Percentiles rank a stretch among this genome's conserved stretches.
Conservation (phyloP, 2,113 vertebrate genomes). For the Paradoxurus hermaphroditus region DNA sequence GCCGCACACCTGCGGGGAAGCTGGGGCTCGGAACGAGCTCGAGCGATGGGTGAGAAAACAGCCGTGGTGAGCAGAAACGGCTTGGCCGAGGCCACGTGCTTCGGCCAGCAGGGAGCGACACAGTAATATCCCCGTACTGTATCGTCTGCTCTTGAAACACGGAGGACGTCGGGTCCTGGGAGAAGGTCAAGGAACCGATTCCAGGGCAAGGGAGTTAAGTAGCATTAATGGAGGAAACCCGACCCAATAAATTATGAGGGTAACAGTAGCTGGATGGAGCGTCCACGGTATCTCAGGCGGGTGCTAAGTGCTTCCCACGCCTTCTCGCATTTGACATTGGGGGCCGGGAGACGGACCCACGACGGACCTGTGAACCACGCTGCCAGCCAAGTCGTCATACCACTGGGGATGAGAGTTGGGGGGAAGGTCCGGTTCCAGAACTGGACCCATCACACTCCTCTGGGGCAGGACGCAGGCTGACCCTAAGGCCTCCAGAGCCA, state of each 20-base stretch:
- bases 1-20: background rate
- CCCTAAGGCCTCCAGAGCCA: background rate
- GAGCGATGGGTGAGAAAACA: background rate
- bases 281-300: too few species aligned
- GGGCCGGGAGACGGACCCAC: accelerated
- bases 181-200: background rate
- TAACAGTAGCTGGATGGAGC: background rate
- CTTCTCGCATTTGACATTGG: background rate
- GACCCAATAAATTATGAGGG: background rate
- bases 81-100: background rate
- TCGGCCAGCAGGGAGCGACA: background rate
- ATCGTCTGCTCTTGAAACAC: background rate
- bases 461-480: background rate
- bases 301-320: accelerated
- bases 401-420: background rate
- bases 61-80: background rate
- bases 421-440: background rate
- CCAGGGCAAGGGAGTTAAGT: background rate
- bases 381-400: background rate
- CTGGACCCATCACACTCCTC: background rate
- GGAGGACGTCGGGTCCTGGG: background rate
- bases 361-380: background rate
- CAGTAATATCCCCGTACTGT: background rate
- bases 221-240: background rate
- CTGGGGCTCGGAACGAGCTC: background rate